Evolutionary conservation across 2,888 invertebrate species (phyloP), one percentile per base, ranked within the genome.

Genomic region (Idaea dimidiata): DNA sequence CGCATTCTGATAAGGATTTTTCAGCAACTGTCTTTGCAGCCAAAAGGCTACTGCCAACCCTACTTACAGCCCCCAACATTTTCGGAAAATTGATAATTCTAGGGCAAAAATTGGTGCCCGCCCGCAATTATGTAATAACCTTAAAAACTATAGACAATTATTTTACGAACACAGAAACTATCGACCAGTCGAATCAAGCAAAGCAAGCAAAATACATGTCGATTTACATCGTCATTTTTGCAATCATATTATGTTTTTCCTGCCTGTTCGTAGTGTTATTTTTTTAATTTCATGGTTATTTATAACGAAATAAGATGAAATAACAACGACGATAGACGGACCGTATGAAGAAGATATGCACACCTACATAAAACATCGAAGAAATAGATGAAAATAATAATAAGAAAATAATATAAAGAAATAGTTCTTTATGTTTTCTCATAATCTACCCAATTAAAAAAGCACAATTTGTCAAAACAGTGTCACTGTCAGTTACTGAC

Each of bases 1-100:
- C 84, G 76, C 94, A 92, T 89, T 94, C 94, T 78, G 87, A 80
- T 64, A 94, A 83, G 74, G 94, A 84, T 88, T 94, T 94, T 84
- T 94, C 94, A 65, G 87, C 88, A 67, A 93, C 88, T 66, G 93
- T 82, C 87, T 94, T 94, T 66, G 89, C 93, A 83, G 94, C 93
- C 86, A 94, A 88, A 79, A 94, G 93, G 86, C 94, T 93, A 83
- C 93, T 93, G 77, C 93, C 93, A 72, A 93, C 93, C 85, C 93
- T 93, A 88, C 93, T 93, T 86, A 93, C 93, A 75, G 93, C 93
- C 83, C 94, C 94, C 86, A 94, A 93, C 94, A 94, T 94, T 87
- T 87, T 93, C 80, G 68, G 68, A 69, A 71, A 74, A 73, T 68
- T 75, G 73, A 69, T 79, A 77, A 78, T 80, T 81, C 80, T 78